Evolutionary conservation across 2,888 invertebrate species (phyloP).

Genomic region (Leucophora obtusa): DNA sequence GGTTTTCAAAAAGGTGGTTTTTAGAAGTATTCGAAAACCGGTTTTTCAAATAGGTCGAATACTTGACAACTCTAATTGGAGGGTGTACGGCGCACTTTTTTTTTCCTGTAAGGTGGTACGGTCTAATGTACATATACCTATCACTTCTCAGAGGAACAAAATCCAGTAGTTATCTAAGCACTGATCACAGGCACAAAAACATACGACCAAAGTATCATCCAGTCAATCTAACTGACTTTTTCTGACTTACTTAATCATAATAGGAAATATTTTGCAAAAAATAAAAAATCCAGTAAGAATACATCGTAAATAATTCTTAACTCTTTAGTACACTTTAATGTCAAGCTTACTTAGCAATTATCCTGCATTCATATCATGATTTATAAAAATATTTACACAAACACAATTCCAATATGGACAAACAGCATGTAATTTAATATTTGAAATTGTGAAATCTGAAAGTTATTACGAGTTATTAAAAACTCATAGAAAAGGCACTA

Average conservation of each 20-base stretch:
- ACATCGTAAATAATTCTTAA: conserved; percentile 37
- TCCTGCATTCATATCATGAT: conserved; percentile 32
- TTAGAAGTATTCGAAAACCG: too few species aligned
- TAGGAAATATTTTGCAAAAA: neutral
- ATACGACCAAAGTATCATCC: neutral
- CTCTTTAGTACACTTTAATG: conserved; percentile 25
- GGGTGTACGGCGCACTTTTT: too few species aligned
- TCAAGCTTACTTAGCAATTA: conserved; percentile 45
- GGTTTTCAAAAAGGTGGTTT: too few species aligned
- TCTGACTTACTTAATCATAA: neutral
- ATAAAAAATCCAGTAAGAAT: conserved; percentile 1
- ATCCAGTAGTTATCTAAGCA: too few species aligned
- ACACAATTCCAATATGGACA: neutral
- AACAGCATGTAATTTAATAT: neutral
- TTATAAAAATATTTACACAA: conserved; percentile 8
- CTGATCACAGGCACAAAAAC: too few species aligned
- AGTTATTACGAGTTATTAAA: conserved; percentile 42
- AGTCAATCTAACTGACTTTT: neutral
- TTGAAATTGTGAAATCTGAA: conserved; percentile 18
- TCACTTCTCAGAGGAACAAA: too few species aligned
- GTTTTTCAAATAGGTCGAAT: too few species aligned
- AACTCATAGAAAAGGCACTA: neutral
- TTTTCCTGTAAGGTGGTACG: too few species aligned
- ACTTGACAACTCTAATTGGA: too few species aligned
- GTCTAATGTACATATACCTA: too few species aligned